phyloP scores from a whole-genome alignment of 2,797 vertebrate genomes.

The Alfaro cultratus region DNA sequence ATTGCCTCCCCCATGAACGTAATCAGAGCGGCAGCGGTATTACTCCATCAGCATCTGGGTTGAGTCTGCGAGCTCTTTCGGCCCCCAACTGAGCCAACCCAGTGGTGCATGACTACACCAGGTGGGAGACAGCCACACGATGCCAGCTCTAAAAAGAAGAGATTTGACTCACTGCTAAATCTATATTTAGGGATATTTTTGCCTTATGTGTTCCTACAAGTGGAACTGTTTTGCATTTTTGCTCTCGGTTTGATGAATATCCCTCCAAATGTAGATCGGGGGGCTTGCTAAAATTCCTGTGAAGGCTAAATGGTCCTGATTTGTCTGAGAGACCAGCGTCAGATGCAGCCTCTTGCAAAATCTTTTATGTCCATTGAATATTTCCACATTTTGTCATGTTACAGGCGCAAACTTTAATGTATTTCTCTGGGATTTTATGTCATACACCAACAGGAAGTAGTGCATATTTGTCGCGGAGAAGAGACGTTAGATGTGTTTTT shows the following conservation, averaged over 20 bases:
- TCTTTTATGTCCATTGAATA: background rate
- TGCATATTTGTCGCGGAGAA: background rate
- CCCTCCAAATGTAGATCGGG: background rate
- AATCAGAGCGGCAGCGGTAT: constrained; percentile 43
- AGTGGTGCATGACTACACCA: constrained; percentile 50
- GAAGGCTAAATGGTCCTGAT: background rate
- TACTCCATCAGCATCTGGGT: constrained; percentile 52
- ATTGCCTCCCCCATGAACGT: constrained; percentile 45
- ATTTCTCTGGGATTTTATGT: background rate
- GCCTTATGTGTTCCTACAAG: constrained; percentile 27
- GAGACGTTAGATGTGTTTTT: background rate
- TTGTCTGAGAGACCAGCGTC: background rate
- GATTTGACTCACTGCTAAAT: constrained; percentile 38
- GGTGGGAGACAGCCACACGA: constrained; percentile 46
- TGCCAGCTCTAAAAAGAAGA: constrained; percentile 43
- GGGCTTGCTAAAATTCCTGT: background rate
- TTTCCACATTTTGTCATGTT: background rate
- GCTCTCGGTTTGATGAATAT: background rate
- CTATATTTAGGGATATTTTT: constrained; percentile 17
- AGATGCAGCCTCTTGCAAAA: background rate
- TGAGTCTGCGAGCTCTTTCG: constrained; percentile 25
- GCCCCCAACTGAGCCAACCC: constrained; percentile 25
- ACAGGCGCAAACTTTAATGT: background rate
- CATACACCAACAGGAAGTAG: background rate
- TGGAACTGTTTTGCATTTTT: constrained; percentile 13